Conservation (phyloP, 2,888 invertebrate genomes). For the Drosophila infuscata region DNA sequence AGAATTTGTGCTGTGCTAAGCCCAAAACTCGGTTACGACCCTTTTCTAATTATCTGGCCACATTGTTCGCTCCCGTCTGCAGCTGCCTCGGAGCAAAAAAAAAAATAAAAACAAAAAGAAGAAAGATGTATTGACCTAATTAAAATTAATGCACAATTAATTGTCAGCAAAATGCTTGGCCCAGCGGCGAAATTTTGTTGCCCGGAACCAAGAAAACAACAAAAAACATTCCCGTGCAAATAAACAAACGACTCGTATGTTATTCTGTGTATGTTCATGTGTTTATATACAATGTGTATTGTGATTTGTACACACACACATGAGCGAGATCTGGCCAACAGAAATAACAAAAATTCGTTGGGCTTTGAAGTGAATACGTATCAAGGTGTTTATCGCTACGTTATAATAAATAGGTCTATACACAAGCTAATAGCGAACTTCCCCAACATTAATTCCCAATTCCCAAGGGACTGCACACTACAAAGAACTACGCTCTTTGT, state of each 20-base stretch:
- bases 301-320: slow-evolving; percentile 14
- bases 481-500: not conserved
- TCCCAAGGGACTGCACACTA: slow-evolving; percentile 43
- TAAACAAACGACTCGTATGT: slow-evolving; percentile 46
- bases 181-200: slow-evolving; percentile 16
- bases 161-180: slow-evolving; percentile 58
- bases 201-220: slow-evolving; percentile 12
- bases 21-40: slow-evolving; percentile 31
- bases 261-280: slow-evolving; percentile 12
- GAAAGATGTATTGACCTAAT: slow-evolving; percentile 59
- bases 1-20: slow-evolving; percentile 48
- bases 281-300: slow-evolving; percentile 1
- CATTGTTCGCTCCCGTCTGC: slow-evolving; percentile 17
- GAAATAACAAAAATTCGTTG: slow-evolving; percentile 38
- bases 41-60: slow-evolving; percentile 53
- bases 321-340: slow-evolving; percentile 9
- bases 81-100: slow-evolving; percentile 1
- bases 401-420: slow-evolving; percentile 12
- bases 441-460: slow-evolving; percentile 17
- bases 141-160: slow-evolving; percentile 74
- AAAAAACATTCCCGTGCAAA: slow-evolving; percentile 30
- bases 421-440: slow-evolving; percentile 9
- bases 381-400: slow-evolving; percentile 55
- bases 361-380: slow-evolving; percentile 55
- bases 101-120: not conserved